Conservation (phyloP, 1,140 invertebrate species). For the Zaprionus africanus region DNA sequence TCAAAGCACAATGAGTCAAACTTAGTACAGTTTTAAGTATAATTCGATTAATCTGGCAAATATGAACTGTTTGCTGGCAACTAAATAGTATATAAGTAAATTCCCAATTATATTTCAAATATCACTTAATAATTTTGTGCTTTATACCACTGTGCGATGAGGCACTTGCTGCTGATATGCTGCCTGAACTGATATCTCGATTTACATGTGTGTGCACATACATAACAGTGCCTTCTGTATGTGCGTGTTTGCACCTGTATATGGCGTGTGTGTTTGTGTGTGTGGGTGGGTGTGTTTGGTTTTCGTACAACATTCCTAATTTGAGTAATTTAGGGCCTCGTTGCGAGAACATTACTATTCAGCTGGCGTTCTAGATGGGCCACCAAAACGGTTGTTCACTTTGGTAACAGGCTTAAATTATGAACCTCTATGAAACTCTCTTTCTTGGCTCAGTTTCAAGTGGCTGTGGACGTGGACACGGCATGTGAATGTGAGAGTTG, state of each 20-base stretch:
- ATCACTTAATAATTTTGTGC: not conserved
- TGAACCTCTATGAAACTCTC: slow-evolving; percentile 27
- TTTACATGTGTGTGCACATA: slow-evolving; percentile 16
- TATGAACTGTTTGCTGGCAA: no score
- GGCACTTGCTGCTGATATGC: slow-evolving; percentile 11
- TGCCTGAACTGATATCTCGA: slow-evolving; percentile 10
- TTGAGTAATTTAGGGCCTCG: slow-evolving; percentile 53
- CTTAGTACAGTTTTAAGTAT: no score
- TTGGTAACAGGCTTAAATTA: slow-evolving; percentile 42
- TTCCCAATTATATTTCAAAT: not conserved
- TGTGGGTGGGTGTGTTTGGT: slow-evolving; percentile 11
- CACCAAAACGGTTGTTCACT: slow-evolving; percentile 17
- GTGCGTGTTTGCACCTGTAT: slow-evolving; percentile 1
- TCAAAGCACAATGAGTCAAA: no score
- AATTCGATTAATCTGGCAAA: no score
- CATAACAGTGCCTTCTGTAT: not conserved
- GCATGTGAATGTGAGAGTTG: not conserved
- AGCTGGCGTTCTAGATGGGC: slow-evolving; percentile 28
- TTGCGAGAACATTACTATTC: slow-evolving; percentile 56
- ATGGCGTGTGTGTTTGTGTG: slow-evolving; percentile 3
- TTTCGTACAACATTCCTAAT: slow-evolving; percentile 40
- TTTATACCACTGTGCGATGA: not conserved
- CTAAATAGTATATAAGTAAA: no score
- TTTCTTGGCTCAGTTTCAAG: slow-evolving; percentile 10
- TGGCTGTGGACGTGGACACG: not conserved